A percentile compares a stretch with the other conserved stretches of the same genome.
phyloP scores from a whole-genome alignment of 2,797 vertebrate species.

The Perodicticus potto region DNA sequence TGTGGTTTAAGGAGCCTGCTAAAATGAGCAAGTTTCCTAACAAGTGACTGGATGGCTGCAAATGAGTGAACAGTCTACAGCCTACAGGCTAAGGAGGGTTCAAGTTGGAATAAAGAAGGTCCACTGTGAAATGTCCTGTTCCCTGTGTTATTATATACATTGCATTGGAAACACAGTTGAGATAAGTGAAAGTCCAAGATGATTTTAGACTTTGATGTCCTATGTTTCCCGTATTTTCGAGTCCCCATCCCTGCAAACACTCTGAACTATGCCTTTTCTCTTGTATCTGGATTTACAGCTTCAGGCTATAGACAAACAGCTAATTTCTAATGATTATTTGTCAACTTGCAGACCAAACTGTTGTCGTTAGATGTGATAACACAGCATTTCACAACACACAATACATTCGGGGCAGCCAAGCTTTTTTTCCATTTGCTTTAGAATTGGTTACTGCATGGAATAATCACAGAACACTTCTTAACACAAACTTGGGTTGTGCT shows the following conservation, averaged over 20 bases:
- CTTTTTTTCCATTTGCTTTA: not conserved
- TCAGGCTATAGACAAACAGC: not conserved
- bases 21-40: not conserved
- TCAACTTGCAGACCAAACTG: not conserved
- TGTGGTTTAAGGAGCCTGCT: not conserved
- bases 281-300: not conserved
- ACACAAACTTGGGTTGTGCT: not conserved
- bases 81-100: too few species aligned
- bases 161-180: not conserved
- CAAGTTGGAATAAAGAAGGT: not conserved
- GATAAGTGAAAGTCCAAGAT: not conserved
- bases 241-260: not conserved
- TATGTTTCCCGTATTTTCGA: not conserved
- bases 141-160: not conserved
- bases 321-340: constrained; percentile 4
- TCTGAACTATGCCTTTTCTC: not conserved
- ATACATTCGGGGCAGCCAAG: not conserved
- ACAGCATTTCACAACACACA: not conserved
- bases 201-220: not conserved
- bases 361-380: not conserved
- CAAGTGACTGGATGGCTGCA: not conserved
- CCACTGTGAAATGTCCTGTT: not conserved
- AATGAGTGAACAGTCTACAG: not conserved
- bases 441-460: not conserved
- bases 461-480: not conserved